Conservation (phyloP, 2,888 invertebrate species). For the Catocala nupta region DNA sequence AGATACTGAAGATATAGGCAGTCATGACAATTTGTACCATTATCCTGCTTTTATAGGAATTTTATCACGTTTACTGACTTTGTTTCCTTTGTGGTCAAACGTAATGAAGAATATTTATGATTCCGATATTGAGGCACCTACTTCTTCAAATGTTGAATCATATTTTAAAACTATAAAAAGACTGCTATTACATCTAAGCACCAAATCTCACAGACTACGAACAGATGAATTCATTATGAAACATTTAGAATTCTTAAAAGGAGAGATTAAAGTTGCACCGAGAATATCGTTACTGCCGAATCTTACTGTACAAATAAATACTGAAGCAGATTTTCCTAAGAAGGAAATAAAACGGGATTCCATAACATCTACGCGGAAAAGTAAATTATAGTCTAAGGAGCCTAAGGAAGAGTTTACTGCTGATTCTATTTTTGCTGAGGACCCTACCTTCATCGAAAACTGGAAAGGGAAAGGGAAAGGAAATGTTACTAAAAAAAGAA, state of each 20-base stretch:
- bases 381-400: constrained; percentile 14
- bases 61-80: constrained; percentile 22
- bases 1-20: constrained; percentile 21
- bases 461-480: constrained; percentile 33
- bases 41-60: constrained; percentile 26
- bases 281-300: constrained; percentile 21
- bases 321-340: constrained; percentile 20
- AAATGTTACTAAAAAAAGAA: constrained; percentile 23
- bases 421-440: constrained; percentile 28
- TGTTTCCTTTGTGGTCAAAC: constrained; percentile 8
- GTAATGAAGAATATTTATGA: constrained; percentile 23
- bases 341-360: constrained; percentile 22
- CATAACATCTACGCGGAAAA: constrained; percentile 16
- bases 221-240: constrained; percentile 20
- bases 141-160: constrained; percentile 22
- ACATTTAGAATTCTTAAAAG: constrained; percentile 31
- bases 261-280: constrained; percentile 27
- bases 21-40: constrained; percentile 27
- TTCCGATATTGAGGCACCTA: constrained; percentile 22
- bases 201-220: constrained; percentile 19
- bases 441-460: constrained; percentile 27
- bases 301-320: constrained; percentile 24
- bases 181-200: constrained; percentile 18
- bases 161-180: constrained; percentile 20
- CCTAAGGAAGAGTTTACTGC: constrained; percentile 26